phyloP scores from a whole-genome alignment of 2,888 invertebrate species.

The Cheilosia grossa region DNA sequence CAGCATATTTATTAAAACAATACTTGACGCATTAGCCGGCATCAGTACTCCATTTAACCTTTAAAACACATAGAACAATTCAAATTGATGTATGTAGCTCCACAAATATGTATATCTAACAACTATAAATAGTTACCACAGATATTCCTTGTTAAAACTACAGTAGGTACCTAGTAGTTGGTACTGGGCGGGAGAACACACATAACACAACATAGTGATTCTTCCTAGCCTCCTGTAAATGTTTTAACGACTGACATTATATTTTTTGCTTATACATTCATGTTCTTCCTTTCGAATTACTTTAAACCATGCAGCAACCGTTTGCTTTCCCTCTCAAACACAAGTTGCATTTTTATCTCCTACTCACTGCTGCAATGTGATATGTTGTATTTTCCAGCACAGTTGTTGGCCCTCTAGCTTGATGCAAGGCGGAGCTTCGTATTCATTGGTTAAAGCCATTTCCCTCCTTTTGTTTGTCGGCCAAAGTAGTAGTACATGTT shows the following conservation, averaged over 20 bases:
- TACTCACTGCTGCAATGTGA: slow-evolving; percentile 43
- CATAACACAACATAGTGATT: neutral
- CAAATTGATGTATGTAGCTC: neutral
- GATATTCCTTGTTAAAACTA: neutral
- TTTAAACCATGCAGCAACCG: slow-evolving; percentile 27
- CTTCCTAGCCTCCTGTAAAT: slow-evolving; percentile 21
- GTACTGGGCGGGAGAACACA: no score
- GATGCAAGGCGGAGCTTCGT: slow-evolving; percentile 81
- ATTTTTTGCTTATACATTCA: slow-evolving; percentile 29
- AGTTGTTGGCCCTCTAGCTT: slow-evolving; percentile 42
- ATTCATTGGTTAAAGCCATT: slow-evolving; percentile 81
- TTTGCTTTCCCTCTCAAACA: slow-evolving; percentile 35
- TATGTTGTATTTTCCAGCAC: slow-evolving; percentile 29
- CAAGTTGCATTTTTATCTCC: slow-evolving; percentile 41
- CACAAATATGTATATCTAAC: neutral
- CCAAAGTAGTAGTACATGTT: slow-evolving; percentile 33
- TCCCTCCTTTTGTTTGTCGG: slow-evolving; percentile 78
- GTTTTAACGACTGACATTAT: slow-evolving; percentile 1
- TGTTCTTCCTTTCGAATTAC: slow-evolving; percentile 20
- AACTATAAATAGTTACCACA: neutral
- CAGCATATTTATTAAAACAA: no score
- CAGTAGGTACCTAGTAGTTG: neutral
- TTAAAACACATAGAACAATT: no score
- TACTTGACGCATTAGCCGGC: no score
- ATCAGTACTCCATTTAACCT: no score